Evolutionary conservation across 2,888 invertebrate genomes (phyloP).

Genomic region (Aquatica leii): DNA sequence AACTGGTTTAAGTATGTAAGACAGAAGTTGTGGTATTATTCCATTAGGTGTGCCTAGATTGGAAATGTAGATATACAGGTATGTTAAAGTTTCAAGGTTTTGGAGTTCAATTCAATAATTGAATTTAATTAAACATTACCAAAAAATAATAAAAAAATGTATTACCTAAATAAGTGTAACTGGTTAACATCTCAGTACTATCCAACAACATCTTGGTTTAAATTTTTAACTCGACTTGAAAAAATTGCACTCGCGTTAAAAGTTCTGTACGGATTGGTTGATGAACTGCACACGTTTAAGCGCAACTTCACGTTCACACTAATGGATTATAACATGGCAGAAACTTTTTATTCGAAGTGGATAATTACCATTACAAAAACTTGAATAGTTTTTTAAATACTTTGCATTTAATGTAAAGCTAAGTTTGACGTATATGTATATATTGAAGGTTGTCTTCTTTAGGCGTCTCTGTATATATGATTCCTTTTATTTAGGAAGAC

Average conservation of each 20-base stretch:
- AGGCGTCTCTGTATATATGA: not conserved
- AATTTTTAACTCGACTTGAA: not conserved
- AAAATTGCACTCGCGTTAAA: not conserved
- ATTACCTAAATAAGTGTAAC: conserved; percentile 7
- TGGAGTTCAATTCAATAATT: not conserved
- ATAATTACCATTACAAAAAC: not conserved
- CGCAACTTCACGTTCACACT: not conserved
- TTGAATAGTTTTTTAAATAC: not conserved
- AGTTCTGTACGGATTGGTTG: conserved; percentile 9
- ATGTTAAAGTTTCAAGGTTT: conserved; percentile 5
- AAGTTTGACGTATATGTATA: not conserved
- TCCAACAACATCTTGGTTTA: not conserved
- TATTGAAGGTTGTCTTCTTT: not conserved
- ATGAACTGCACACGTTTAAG: conserved; percentile 9
- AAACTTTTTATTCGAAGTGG: conserved; percentile 1
- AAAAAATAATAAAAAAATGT: not conserved
- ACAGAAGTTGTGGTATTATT: not conserved
- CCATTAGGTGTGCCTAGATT: conserved; percentile 7
- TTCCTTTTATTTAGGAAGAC: conserved; percentile 2
- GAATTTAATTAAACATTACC: not conserved
- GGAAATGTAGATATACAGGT: conserved; percentile 5
- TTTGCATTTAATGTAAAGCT: not conserved
- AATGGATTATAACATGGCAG: conserved; percentile 3
- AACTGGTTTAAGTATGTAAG: conserved; percentile 1
- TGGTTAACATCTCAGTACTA: conserved; percentile 11